Evolutionary conservation across 2,888 invertebrate genomes (phyloP).

Genomic region (Microctonus brassicae): DNA sequence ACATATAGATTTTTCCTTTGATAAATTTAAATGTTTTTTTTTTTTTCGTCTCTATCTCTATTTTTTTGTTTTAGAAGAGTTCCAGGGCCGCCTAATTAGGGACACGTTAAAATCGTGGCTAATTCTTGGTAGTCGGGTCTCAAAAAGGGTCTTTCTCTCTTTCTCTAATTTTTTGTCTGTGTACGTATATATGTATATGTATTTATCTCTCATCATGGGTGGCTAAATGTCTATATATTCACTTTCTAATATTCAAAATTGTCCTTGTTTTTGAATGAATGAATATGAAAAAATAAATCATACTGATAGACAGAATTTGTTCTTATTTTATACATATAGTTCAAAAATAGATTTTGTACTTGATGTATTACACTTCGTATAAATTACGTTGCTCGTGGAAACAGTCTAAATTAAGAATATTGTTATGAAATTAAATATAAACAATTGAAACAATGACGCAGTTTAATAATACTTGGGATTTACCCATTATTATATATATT

Average conservation of each 20-base stretch:
- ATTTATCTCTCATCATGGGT: slow-evolving; percentile 17
- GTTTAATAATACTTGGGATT: not conserved
- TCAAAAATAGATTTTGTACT: slow-evolving; percentile 18
- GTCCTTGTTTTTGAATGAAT: not conserved
- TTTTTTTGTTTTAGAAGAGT: slow-evolving; percentile 51
- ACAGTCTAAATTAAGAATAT: slow-evolving; percentile 30
- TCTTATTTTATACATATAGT: not conserved
- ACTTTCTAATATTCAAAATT: not conserved
- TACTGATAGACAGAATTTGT: not conserved
- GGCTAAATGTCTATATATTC: not conserved
- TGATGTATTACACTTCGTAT: not conserved
- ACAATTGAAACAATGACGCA: slow-evolving; percentile 10
- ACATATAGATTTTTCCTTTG: not conserved
- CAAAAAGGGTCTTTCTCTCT: slow-evolving; percentile 1
- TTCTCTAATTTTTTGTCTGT: not conserved
- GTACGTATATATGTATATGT: not conserved
- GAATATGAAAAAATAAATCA: not conserved
- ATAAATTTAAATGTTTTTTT: not conserved
- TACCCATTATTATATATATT: not conserved
- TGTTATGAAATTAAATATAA: not conserved
- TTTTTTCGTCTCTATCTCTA: not conserved
- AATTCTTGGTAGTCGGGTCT: slow-evolving; percentile 27
- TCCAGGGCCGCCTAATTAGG: slow-evolving; percentile 57
- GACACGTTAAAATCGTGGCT: slow-evolving; percentile 55
- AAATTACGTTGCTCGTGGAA: slow-evolving; percentile 12